Base-by-base conservation (phyloP, 2,797 vertebrate species). In the Falco rusticolus region DNA sequence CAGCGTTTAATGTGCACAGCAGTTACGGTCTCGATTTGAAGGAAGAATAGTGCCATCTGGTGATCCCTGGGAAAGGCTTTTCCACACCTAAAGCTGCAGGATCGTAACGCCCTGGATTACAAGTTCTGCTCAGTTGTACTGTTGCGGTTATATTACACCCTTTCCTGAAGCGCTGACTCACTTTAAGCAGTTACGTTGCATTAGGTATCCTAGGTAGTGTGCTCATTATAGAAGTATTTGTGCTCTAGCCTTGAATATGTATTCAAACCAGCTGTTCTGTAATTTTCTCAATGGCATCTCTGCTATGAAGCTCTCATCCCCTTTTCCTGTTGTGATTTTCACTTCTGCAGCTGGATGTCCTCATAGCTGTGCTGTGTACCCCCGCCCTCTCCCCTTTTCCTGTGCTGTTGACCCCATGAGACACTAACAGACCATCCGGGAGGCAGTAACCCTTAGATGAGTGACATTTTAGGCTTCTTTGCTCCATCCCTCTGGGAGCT, bases 41-140 rank as follows among this genome's bases (percentile, higher is more conserved):
- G 86, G 98, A 74, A 78, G 93, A 95, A 96, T 29, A 91, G 91
- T 97, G 97, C 97, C 98, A 97, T 71, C 98, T 98, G 93, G 84
- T 96, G 98, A 95, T 94, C 47, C 64, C 28, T 65, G 47, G 81
- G 33, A 84, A 57, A 86, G 57, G 19, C 37, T 92, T 93, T 88
- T 33, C 64, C 0, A 4, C 13, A 3, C 6, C 12, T 24, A 16
- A 28, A 83, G 41, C 65, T 29, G 16, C 31, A 17, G 59, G 29
- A 15, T 59, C 0, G 0, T 20, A 9, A 16, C 4, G 16, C 2
- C 1, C 37, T 29, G 6, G 8, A 1, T 14, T 43, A 7, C 28
- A 41, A 71, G 41, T 59, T 80, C 45, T 77, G 53, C 43, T 50
- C 34, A 9, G 16, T 1, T 25, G 16, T 43, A 2, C 6, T 16